phyloP scores from a whole-genome alignment of 2,113 vertebrate species.

The Perca fluviatilis region DNA sequence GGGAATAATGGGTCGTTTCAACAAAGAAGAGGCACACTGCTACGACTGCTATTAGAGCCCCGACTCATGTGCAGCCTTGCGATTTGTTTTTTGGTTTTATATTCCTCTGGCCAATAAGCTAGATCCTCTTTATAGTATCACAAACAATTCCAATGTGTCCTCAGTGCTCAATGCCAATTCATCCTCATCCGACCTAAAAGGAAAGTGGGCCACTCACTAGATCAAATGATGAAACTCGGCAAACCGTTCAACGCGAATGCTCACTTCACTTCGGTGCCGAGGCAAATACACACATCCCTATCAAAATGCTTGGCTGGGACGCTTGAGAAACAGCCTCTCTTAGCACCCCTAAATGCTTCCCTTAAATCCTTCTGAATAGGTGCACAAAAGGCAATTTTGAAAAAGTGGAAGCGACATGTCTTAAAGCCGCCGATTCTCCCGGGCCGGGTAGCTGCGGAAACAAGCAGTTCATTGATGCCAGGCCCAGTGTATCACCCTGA shows the following conservation, averaged over 20 bases:
- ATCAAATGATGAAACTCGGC: slow-evolving; percentile 59
- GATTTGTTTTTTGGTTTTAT: background rate
- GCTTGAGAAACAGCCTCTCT: slow-evolving; percentile 33
- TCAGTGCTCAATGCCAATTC: slow-evolving; percentile 46
- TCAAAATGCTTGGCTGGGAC: slow-evolving; percentile 7
- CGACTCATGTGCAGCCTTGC: background rate
- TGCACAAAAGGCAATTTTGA: slow-evolving; percentile 64
- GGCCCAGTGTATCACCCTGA: slow-evolving; percentile 70
- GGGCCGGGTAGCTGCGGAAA: slow-evolving; percentile 64
- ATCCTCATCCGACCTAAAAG: slow-evolving; percentile 64
- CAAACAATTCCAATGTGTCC: slow-evolving; percentile 42
- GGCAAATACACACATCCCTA: slow-evolving; percentile 16
- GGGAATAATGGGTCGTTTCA: slow-evolving; percentile 51
- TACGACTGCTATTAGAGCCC: slow-evolving; percentile 4
- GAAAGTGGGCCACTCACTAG: slow-evolving; percentile 60
- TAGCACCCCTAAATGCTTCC: slow-evolving; percentile 10
- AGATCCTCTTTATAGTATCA: slow-evolving; percentile 30
- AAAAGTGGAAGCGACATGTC: slow-evolving; percentile 77
- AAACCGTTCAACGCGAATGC: slow-evolving; percentile 43
- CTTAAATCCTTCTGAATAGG: slow-evolving; percentile 24
- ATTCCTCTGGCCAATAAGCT: background rate
- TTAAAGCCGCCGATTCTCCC: slow-evolving; percentile 60
- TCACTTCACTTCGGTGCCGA: slow-evolving; percentile 28
- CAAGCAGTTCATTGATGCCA: slow-evolving; percentile 79
- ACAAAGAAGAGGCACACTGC: slow-evolving; percentile 23